These are phyloP conservation scores for Calliphora vomitoria DNA, from an alignment of 2,888 invertebrate species.

Conservation along the genomic window DNA sequence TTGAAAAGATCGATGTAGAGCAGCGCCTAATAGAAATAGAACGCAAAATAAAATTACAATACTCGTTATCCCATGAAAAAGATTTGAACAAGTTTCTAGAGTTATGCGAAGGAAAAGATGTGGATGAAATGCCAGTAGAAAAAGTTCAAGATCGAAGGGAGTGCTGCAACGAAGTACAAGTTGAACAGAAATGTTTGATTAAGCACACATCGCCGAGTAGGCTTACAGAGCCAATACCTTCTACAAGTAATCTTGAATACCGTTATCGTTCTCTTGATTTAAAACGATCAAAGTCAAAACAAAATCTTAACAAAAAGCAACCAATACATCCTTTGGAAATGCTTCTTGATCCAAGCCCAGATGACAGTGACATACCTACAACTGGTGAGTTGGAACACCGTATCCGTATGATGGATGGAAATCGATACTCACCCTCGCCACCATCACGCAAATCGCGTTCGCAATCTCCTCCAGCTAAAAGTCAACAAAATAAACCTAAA, in stretches of 20 bases:
- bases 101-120: constrained; percentile 80
- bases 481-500: constrained; percentile 74
- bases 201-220: constrained; percentile 41
- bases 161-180: constrained; percentile 11
- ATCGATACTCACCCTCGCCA: constrained; percentile 76
- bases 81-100: constrained; percentile 80
- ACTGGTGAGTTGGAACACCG: constrained; percentile 82
- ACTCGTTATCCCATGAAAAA: constrained; percentile 81
- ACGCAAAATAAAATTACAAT: constrained; percentile 81
- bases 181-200: constrained; percentile 16
- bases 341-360: constrained; percentile 81
- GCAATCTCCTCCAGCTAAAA: constrained; percentile 77
- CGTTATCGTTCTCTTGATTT: constrained; percentile 80
- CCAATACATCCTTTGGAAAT: constrained; percentile 82
- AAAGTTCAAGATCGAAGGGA: constrained; percentile 26
- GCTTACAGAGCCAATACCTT: constrained; percentile 74
- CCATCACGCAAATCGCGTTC: constrained; percentile 77
- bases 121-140: constrained; percentile 75
- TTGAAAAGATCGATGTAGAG: constrained; percentile 82
- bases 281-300: constrained; percentile 79
- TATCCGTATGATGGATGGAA: constrained; percentile 81
- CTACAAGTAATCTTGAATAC: constrained; percentile 79
- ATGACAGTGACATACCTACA: constrained; percentile 79
- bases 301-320: constrained; percentile 72
- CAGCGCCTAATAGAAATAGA: constrained; percentile 80